phyloP scores from a whole-genome alignment of 2,888 invertebrate genomes.

The Crepidodera aurea region DNA sequence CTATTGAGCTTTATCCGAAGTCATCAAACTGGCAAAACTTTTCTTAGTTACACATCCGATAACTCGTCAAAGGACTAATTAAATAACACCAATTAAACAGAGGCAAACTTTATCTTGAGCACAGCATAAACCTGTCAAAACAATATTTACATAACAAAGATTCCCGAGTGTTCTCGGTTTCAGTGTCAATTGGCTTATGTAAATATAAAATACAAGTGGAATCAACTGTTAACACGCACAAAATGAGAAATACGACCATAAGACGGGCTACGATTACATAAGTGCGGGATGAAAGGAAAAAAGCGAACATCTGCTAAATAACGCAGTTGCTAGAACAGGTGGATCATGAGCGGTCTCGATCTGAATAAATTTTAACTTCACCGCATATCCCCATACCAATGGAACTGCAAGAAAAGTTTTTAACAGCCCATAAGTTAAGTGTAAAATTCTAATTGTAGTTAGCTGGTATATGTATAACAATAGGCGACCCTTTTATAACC shows the following conservation, averaged over 20 bases:
- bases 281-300: not conserved
- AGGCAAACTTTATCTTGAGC: not conserved
- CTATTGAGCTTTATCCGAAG: too few species aligned
- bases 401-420: too few species aligned
- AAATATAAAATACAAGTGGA: not conserved
- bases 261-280: not conserved
- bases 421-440: too few species aligned
- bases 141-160: slow-evolving; percentile 17
- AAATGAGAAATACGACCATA: not conserved
- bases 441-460: too few species aligned
- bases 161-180: not conserved
- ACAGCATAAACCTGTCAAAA: not conserved
- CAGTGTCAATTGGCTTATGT: not conserved
- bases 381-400: too few species aligned
- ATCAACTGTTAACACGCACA: not conserved
- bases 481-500: too few species aligned
- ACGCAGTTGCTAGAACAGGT: not conserved
- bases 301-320: not conserved
- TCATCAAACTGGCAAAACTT: not conserved
- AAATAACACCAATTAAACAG: not conserved
- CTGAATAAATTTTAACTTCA: too few species aligned
- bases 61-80: not conserved
- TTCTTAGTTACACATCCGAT: not conserved
- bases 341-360: too few species aligned
- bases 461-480: too few species aligned